Base-by-base conservation (phyloP, 1,140 invertebrate species). In the Neodiprion virginianus region DNA sequence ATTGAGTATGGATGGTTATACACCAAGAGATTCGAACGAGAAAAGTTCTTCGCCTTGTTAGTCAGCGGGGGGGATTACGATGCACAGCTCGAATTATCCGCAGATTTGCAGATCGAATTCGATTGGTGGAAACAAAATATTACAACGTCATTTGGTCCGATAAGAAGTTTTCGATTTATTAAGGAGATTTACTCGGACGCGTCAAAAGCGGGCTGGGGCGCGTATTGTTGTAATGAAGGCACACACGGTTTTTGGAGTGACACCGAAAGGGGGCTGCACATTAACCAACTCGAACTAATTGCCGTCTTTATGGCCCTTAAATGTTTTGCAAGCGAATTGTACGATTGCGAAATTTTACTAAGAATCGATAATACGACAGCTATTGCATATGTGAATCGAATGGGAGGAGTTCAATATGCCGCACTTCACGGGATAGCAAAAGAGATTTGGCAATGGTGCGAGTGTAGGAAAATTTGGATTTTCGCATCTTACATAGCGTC, bases 311-410 rank as follows among this genome's bases (percentile, higher is more conserved):
- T 83, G n/a, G 80, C 76, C 0, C 47, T 86, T 14, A 84, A 87
- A 78, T 76, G 66, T 28, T 86, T 86, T 77, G 82, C 80, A 48
- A 77, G 21, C 1, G 68, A 83, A 65, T 8, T 68, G 17, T 23
- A 2, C 12, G 76, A 82, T 71, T 82, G 81, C 72, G 49, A 79
- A 8, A 84, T 87, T 69, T 75, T 87, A 71, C 40, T 86, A 11
- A 71, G 84, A 7, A 50, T 82, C 0, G 86, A 88, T 67, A 86
- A 87, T 48, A 86, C 80, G 0, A 88, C 84, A 8, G 82, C 85
- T 0, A 80, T 86, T 14, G 79, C 82, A 11, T 83, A 85, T 65
- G 77, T 86, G 11, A 86, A 87, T 72, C 70, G 79, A 23, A 81
- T 83, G 79, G 83, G 83, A 1, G 81, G 84, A 2, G 76, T 85